A percentile compares a stretch with the other conserved stretches of the same genome.
Evolutionary conservation across 2,888 invertebrate genomes (phyloP).

Genomic region (Venusia cambrica): DNA sequence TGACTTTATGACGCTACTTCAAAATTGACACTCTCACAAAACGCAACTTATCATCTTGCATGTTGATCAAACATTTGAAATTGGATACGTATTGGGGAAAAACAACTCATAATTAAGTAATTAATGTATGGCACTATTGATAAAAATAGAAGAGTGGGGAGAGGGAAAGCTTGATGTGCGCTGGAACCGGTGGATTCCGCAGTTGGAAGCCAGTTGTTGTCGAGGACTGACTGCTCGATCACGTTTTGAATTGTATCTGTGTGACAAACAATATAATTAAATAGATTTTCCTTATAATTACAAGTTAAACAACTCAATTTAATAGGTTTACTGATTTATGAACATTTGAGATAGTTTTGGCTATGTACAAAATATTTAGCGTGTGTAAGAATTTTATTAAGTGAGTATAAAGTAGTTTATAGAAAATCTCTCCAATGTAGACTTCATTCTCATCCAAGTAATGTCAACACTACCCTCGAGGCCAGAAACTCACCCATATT

Average conservation of each 20-base stretch:
- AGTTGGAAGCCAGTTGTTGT: slow-evolving; percentile 76
- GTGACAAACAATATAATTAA: slow-evolving; percentile 6
- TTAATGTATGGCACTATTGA: slow-evolving; percentile 50
- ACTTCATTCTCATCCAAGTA: no score
- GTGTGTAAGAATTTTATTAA: no score
- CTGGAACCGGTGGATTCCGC: slow-evolving; percentile 62
- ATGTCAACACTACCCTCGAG: no score
- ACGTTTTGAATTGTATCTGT: slow-evolving; percentile 76
- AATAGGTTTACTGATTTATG: no score
- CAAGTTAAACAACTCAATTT: no score
- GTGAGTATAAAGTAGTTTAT: no score
- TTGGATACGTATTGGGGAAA: slow-evolving; percentile 38
- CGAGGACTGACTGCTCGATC: slow-evolving; percentile 75
- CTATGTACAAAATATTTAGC: no score
- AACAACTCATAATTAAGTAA: slow-evolving; percentile 38
- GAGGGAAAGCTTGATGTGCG: slow-evolving; percentile 44
- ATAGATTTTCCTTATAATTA: background rate
- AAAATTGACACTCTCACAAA: slow-evolving; percentile 39
- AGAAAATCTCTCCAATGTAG: no score
- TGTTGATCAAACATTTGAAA: slow-evolving; percentile 37
- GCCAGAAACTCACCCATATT: no score
- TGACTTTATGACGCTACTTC: slow-evolving; percentile 16
- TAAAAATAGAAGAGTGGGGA: slow-evolving; percentile 47
- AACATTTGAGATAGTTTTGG: no score
- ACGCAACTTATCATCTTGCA: slow-evolving; percentile 64